A percentile compares a stretch with the other conserved stretches of the same genome.
phyloP scores from a whole-genome alignment of 2,797 vertebrate species.

The Momotus momota region DNA sequence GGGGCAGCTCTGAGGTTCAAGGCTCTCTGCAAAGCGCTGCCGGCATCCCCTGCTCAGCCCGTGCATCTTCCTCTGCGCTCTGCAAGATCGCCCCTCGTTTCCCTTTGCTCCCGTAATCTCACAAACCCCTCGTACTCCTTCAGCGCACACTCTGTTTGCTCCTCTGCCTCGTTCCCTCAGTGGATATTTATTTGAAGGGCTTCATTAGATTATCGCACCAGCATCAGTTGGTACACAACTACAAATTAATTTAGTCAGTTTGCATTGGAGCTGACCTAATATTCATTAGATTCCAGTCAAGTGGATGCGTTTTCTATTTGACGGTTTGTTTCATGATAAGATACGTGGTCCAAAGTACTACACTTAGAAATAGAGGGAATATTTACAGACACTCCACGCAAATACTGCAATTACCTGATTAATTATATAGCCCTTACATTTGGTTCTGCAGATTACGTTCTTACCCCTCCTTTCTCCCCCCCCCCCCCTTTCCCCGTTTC shows the following conservation, averaged over 20 bases:
- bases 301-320: slow-evolving; percentile 48
- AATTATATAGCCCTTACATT: slow-evolving; percentile 54
- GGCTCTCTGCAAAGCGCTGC: not conserved
- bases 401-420: slow-evolving; percentile 74
- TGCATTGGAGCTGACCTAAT: slow-evolving; percentile 64
- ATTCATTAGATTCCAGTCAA: slow-evolving; percentile 49
- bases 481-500: not conserved
- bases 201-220: slow-evolving; percentile 57
- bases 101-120: not conserved
- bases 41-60: not conserved
- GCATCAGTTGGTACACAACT: slow-evolving; percentile 40
- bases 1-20: not conserved
- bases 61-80: not conserved
- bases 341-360: slow-evolving; percentile 67
- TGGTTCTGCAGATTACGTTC: slow-evolving; percentile 32
- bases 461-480: not conserved
- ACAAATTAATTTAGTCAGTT: slow-evolving; percentile 57
- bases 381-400: slow-evolving; percentile 61
- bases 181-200: slow-evolving; percentile 28
- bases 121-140: not conserved
- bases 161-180: not conserved
- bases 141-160: not conserved
- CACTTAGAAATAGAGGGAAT: slow-evolving; percentile 57
- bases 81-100: not conserved
- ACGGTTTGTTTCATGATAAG: slow-evolving; percentile 45